Conservation (phyloP, 1,140 invertebrate species). For the Maniola jurtina region DNA sequence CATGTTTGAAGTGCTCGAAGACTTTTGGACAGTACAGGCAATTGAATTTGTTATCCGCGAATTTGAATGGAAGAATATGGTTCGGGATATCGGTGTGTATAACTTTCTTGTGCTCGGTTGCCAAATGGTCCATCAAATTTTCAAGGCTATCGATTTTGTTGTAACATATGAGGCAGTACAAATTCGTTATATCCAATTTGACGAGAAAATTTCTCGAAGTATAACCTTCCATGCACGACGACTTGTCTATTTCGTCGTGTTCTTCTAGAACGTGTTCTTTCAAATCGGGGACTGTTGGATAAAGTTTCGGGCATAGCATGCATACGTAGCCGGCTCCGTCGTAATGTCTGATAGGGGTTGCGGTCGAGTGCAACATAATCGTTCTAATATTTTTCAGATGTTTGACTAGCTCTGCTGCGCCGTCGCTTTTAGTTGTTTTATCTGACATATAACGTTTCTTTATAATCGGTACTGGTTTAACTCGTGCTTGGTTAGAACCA, state of each 20-base stretch:
- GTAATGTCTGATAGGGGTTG: conserved; percentile 44
- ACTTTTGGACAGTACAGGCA: conserved; percentile 20
- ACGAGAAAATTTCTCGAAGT: conserved; percentile 22
- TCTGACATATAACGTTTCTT: conserved; percentile 5
- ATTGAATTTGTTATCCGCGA: conserved; percentile 30
- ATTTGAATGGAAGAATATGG: conserved; percentile 45
- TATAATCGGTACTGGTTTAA: background rate
- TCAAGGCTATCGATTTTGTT: conserved; percentile 13
- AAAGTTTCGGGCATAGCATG: conserved; percentile 40
- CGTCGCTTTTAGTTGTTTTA: conserved; percentile 2
- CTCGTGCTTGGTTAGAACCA: background rate
- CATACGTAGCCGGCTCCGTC: conserved; percentile 41
- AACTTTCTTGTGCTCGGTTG: conserved; percentile 24
- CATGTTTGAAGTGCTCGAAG: conserved; percentile 11
- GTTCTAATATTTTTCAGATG: conserved; percentile 39
- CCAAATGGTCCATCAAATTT: conserved; percentile 33
- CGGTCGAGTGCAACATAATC: conserved; percentile 46
- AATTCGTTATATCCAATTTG: conserved; percentile 41
- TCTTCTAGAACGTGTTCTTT: conserved; percentile 38
- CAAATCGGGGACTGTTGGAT: conserved; percentile 31
- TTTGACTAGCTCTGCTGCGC: conserved; percentile 33
- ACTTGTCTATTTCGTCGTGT: conserved; percentile 28
- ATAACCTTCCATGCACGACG: conserved; percentile 14
- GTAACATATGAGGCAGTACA: conserved; percentile 37
- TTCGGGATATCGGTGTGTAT: conserved; percentile 36